phyloP scores from a whole-genome alignment of 2,888 invertebrate species.

The Lucinisca nassula region DNA sequence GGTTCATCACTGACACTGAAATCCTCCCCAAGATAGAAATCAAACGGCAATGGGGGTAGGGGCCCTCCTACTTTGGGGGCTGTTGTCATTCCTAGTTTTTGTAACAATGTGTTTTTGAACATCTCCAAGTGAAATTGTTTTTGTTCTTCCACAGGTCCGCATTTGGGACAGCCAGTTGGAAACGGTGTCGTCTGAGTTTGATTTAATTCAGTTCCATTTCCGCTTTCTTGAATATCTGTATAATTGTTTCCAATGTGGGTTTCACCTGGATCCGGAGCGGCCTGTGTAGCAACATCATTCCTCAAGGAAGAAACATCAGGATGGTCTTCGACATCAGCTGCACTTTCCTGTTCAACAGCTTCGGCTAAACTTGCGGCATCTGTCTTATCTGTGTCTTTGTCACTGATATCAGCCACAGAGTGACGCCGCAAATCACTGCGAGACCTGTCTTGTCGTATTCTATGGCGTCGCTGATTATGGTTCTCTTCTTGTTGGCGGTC shows the following conservation, averaged over 20 bases:
- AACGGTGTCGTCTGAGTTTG: too few species aligned
- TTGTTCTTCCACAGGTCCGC: neutral
- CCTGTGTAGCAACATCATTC: too few species aligned
- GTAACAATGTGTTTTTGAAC: conserved; percentile 46
- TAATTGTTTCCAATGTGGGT: too few species aligned
- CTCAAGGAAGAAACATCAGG: too few species aligned
- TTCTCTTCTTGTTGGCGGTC: neutral
- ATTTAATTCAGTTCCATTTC: too few species aligned
- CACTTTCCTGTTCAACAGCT: too few species aligned
- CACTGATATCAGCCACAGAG: neutral
- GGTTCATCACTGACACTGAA: conserved; percentile 53
- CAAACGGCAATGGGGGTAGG: conserved; percentile 62
- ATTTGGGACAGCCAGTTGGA: conserved; percentile 9
- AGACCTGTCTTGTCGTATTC: neutral
- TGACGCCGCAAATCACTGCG: neutral
- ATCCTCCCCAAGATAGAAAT: conserved; percentile 58
- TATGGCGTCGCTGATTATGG: neutral
- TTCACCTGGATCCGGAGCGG: too few species aligned
- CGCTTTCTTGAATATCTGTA: too few species aligned
- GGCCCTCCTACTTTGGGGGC: conserved; percentile 58
- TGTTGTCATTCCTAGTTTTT: conserved; percentile 33
- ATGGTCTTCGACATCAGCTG: too few species aligned
- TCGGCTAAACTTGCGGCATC: too few species aligned
- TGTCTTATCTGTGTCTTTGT: neutral
- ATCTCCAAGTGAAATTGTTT: conserved; percentile 34